A percentile compares a stretch with the other conserved stretches of the same genome.
Evolutionary conservation across 2,113 vertebrate genomes (phyloP).

Genomic region (Rhegmatorhina hoffmannsi): DNA sequence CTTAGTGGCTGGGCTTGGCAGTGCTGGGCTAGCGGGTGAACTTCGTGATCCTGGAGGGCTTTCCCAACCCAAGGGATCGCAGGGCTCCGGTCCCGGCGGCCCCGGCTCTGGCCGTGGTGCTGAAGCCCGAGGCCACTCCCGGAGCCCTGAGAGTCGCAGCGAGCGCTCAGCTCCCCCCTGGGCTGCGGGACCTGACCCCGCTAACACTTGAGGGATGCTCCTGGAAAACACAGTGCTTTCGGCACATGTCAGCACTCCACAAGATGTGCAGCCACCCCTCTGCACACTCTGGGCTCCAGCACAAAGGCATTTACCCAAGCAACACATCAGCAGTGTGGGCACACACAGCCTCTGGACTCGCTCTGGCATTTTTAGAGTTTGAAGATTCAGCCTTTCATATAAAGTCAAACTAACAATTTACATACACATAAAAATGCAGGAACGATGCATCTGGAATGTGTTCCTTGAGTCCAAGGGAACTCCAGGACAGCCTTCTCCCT

Average conservation of each 20-base stretch:
- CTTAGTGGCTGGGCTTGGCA: fast-evolving
- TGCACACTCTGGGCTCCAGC: fast-evolving
- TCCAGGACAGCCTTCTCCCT: not conserved
- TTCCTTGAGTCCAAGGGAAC: not conserved
- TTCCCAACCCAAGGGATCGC: fast-evolving
- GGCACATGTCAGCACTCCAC: fast-evolving
- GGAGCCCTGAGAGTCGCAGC: not conserved
- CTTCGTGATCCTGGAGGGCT: fast-evolving
- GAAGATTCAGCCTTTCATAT: not conserved
- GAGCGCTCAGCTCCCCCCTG: not conserved
- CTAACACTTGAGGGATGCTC: fast-evolving
- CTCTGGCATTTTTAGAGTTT: not conserved
- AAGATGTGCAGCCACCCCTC: fast-evolving
- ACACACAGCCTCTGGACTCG: not conserved
- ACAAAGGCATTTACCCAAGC: fast-evolving
- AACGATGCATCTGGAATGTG: not conserved
- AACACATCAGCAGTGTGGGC: not conserved
- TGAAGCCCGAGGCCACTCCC: not conserved
- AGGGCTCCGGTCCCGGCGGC: not conserved
- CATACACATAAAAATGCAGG: not conserved
- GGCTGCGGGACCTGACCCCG: fast-evolving
- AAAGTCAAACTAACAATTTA: not conserved
- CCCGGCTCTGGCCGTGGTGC: constrained; percentile 47
- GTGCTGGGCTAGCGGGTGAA: not conserved
- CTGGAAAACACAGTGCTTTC: fast-evolving